These are phyloP conservation scores for Lydus trimaculatus DNA, from an alignment of 2,888 invertebrate genomes.

Conservation along the genomic window DNA sequence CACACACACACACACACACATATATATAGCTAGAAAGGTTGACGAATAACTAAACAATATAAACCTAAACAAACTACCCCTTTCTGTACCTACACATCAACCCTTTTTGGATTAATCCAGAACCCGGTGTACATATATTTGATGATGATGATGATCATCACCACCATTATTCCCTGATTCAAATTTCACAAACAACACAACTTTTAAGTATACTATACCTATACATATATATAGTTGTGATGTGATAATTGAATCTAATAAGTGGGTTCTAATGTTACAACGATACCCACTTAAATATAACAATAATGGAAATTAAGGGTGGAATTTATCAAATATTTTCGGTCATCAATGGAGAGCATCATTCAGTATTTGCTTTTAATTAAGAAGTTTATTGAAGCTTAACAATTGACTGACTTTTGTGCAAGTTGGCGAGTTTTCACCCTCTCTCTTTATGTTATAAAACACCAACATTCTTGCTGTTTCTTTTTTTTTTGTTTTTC, in stretches of 20 bases:
- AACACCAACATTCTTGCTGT: neutral
- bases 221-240: no score
- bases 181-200: slow-evolving; percentile 1
- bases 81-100: neutral
- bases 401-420: slow-evolving; percentile 28
- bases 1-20: no score
- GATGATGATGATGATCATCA: neutral
- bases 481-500: slow-evolving; percentile 7
- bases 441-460: neutral
- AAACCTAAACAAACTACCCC: slow-evolving; percentile 3
- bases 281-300: neutral
- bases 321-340: neutral
- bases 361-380: slow-evolving; percentile 40
- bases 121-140: neutral
- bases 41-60: neutral
- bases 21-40: neutral
- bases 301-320: no score
- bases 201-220: neutral
- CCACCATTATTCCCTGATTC: neutral
- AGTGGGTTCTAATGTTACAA: neutral
- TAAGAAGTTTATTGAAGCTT: slow-evolving; percentile 35
- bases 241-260: neutral
- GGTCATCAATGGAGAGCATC: neutral
- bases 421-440: slow-evolving; percentile 10
- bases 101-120: neutral